Conservation (phyloP, 2,888 invertebrate species). For the Opisthograptis luteolata region DNA sequence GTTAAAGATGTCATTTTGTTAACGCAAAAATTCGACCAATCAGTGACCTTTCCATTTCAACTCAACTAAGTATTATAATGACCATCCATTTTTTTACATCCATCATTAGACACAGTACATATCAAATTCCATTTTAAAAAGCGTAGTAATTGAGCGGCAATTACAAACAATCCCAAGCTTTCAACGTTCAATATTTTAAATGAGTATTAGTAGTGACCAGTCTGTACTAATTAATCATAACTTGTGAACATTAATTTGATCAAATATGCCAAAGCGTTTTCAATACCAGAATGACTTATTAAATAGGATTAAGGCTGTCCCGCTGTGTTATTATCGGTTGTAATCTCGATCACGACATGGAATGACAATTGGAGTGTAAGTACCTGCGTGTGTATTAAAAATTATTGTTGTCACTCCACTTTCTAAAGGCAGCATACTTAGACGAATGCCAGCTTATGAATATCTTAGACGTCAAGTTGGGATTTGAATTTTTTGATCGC, state of each 20-base stretch:
- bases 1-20: too few relatives aligned
- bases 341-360: conserved; percentile 24
- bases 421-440: conserved; percentile 23
- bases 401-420: conserved; percentile 14
- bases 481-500: neutral
- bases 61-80: too few relatives aligned
- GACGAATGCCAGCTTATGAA: neutral
- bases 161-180: conserved; percentile 8
- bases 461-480: neutral
- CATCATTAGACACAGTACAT: too few relatives aligned
- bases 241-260: conserved; percentile 29
- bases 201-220: conserved; percentile 11
- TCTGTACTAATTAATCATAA: conserved; percentile 27
- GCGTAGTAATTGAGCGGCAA: conserved; percentile 10
- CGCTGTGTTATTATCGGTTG: conserved; percentile 25
- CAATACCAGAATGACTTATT: conserved; percentile 22
- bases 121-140: too few relatives aligned
- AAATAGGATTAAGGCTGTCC: conserved; percentile 29
- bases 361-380: conserved; percentile 31
- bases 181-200: too few relatives aligned
- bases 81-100: too few relatives aligned
- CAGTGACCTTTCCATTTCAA: too few relatives aligned
- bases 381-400: too few relatives aligned
- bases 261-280: conserved; percentile 14
- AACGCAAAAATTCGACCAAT: too few relatives aligned